Conservation (phyloP, 2,888 invertebrate species). For the Sarcophaga rosellei region DNA sequence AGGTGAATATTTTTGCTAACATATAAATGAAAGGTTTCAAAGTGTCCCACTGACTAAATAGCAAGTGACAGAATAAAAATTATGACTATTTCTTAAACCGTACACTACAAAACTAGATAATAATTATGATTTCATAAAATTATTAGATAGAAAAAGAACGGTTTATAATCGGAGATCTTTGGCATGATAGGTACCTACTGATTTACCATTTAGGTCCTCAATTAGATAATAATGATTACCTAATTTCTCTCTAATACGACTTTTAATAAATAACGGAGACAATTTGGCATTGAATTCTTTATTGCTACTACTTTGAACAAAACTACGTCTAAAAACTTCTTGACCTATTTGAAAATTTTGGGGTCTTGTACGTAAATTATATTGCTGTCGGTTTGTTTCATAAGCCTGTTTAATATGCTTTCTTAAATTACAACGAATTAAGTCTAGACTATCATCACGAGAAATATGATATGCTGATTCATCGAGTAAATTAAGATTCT, state of each 20-base stretch:
- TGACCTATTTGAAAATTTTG: constrained; percentile 31
- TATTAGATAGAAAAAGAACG: constrained; percentile 13
- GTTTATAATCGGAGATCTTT: constrained; percentile 16
- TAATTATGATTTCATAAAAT: constrained; percentile 15
- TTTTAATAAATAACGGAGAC: constrained; percentile 7
- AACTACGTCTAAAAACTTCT: constrained; percentile 47
- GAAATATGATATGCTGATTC: constrained; percentile 20
- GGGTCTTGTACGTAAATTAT: constrained; percentile 38
- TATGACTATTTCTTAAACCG: too few relatives aligned
- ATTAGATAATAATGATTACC: constrained; percentile 18
- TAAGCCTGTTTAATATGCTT: constrained; percentile 35
- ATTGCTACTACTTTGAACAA: constrained; percentile 22
- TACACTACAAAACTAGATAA: constrained; percentile 30
- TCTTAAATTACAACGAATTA: neutral
- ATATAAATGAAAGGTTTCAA: too few relatives aligned
- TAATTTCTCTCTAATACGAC: constrained; percentile 11
- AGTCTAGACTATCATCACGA: neutral
- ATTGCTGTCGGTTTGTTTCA: constrained; percentile 27
- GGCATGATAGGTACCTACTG: constrained; percentile 16
- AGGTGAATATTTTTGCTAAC: too few relatives aligned
- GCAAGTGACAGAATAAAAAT: too few relatives aligned
- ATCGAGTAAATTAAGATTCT: constrained; percentile 22
- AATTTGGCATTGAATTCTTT: constrained; percentile 11
- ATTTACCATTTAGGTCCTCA: constrained; percentile 1
- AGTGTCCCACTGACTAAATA: too few relatives aligned